phyloP scores from a whole-genome alignment of 2,797 vertebrate species.

The Hypotaenidia philippensis region DNA sequence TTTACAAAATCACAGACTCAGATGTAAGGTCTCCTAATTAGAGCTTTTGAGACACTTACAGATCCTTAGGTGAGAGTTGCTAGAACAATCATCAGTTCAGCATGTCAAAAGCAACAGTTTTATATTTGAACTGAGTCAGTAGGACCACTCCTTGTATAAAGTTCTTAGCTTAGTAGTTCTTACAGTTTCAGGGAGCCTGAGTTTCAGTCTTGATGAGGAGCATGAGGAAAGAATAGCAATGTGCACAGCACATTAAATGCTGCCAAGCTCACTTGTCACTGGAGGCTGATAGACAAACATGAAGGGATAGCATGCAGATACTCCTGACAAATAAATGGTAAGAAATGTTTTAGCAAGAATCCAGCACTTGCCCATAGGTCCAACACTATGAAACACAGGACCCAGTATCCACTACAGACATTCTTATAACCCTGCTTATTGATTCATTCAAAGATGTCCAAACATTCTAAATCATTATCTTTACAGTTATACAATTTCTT shows the following conservation, averaged over 20 bases:
- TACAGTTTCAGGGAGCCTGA: background rate
- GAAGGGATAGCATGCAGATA: background rate
- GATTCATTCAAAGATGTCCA: background rate
- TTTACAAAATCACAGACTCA: background rate
- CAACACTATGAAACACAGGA: background rate
- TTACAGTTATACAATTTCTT: background rate
- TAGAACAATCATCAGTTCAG: background rate
- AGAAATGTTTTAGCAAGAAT: background rate
- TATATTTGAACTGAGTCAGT: background rate
- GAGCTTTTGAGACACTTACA: background rate
- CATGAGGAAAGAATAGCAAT: background rate
- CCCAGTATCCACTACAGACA: background rate
- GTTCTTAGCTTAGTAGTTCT: background rate
- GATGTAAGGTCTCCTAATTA: background rate
- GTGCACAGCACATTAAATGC: background rate
- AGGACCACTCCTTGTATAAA: background rate
- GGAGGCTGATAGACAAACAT: background rate
- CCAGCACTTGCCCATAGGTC: background rate
- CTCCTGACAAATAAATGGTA: background rate
- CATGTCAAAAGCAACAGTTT: background rate
- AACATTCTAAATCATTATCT: background rate
- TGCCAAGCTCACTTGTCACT: background rate
- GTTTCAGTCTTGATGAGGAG: background rate
- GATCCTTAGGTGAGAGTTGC: background rate
- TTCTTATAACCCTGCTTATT: background rate